Evolutionary conservation across 23 tunicate genomes (phyloP), one percentile per base, ranked within the genome.

Genomic region (Styela plicata): DNA sequence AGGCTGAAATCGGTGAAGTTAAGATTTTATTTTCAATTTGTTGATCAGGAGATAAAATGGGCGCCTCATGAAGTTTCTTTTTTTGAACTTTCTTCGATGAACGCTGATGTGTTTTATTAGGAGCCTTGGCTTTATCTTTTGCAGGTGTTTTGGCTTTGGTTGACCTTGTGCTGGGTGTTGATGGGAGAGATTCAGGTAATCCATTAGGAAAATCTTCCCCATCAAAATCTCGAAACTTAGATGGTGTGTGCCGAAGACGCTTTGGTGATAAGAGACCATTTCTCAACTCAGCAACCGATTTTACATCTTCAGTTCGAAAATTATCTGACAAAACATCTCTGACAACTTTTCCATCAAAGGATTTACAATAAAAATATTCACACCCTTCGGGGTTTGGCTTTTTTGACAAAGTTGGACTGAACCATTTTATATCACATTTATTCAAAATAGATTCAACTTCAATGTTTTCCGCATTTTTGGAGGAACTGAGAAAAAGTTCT

Each of bases 1-100:
- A 89, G 1, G 94, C 94, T 1, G 87, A 77, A 22, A 84, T 71
- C 0, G 94, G 85, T 2, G 94, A 89, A 1, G 85, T 69, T 26
- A 83, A 24, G 17, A 28, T 17, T 66, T 66, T 79, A 20, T 33
- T 1, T 3, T 16, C 36, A 74, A 32, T 33, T 16, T 31, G 80
- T 10, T 75, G 37, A 33, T 75, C 64, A 2, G 24, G 63, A 16
- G 28, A 31, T 31, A 26, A 31, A 16, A 22, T 73, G 5, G 31
- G 78, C 13, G 10, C 25, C 7, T 26, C 24, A 3, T 7, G 31
- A 31, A 23, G 36, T 29, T 23, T 33, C 28, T 19, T 33, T 31
- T 19, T 24, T 33, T 74, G 2, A 32, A 2, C 21, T 74, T 74
- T 34, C 28, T 34, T 36, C 31, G 57, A 2, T 2, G 29, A 33